Percentiles rank a stretch among this genome's conserved stretches.
Conservation (phyloP, 1,140 invertebrate genomes). For the Plutomurus gul region DNA sequence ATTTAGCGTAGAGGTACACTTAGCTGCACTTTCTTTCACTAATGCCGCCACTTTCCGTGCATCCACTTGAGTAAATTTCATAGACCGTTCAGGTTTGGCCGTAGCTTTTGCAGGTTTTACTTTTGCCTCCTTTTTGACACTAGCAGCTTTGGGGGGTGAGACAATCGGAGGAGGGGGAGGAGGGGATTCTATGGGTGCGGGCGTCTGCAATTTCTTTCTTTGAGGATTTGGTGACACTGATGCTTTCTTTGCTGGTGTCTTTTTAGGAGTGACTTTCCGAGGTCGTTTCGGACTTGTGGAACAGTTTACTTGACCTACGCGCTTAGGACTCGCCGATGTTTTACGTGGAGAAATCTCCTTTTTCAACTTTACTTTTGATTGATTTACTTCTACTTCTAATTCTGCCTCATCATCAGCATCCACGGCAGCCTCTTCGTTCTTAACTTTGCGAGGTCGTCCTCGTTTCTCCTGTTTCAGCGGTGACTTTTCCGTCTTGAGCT, state of each 20-base stretch:
- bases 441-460: neutral
- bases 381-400: neutral
- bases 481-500: neutral
- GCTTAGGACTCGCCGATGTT: slow-evolving; percentile 33
- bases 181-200: neutral
- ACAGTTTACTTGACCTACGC: neutral
- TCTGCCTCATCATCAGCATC: slow-evolving; percentile 40
- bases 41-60: slow-evolving; percentile 47
- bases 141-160: neutral
- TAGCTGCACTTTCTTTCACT: slow-evolving; percentile 49
- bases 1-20: slow-evolving; percentile 18
- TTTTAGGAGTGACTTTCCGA: neutral
- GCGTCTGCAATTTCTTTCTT: neutral
- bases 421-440: slow-evolving; percentile 26
- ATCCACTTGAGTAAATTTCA: slow-evolving; percentile 42
- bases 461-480: slow-evolving; percentile 32
- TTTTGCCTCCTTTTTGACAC: slow-evolving; percentile 10
- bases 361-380: neutral
- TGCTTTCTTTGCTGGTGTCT: neutral
- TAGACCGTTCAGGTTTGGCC: neutral
- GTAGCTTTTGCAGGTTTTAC: neutral
- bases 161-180: neutral
- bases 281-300: neutral
- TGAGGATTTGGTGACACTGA: neutral
- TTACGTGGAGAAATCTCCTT: neutral